Conservation (phyloP, 2,797 vertebrate genomes). For the Pseudochirops corinnae region DNA sequence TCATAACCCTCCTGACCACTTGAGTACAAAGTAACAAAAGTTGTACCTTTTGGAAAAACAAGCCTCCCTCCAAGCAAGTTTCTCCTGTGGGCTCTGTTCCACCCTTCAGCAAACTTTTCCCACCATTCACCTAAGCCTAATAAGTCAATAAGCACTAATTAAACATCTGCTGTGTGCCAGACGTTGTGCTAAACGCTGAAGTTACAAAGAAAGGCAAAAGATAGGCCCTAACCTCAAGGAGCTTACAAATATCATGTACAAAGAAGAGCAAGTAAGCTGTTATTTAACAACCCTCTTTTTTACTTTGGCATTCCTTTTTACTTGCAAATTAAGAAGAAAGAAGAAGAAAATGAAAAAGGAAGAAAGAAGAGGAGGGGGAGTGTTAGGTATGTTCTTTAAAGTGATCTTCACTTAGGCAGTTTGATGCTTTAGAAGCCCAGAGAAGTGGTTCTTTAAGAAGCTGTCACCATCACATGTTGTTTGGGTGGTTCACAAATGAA, state of each 20-base stretch:
- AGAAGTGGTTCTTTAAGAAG: background rate
- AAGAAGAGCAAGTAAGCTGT: background rate
- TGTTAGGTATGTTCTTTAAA: conserved; percentile 41
- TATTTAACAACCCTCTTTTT: background rate
- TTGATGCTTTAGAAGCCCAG: background rate
- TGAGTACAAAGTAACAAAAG: too few relatives aligned
- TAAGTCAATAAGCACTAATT: background rate
- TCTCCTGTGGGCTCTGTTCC: too few relatives aligned
- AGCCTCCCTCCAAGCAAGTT: too few relatives aligned
- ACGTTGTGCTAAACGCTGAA: background rate
- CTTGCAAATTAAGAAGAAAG: background rate
- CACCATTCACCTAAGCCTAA: too few relatives aligned
- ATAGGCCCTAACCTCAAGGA: background rate
- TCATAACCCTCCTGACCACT: too few relatives aligned
- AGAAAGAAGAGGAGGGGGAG: background rate
- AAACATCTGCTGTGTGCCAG: background rate
- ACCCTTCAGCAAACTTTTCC: too few relatives aligned
- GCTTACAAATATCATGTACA: background rate
- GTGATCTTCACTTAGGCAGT: background rate
- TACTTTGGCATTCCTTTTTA: background rate
- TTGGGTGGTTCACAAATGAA: background rate
- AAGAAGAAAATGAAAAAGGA: fast-evolving
- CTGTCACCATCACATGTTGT: background rate
- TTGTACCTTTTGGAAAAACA: too few relatives aligned
- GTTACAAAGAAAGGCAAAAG: background rate